Percentiles rank a stretch among this genome's conserved stretches.
Evolutionary conservation across 1,140 invertebrate species (phyloP).

Genomic region (Lineus longissimus): DNA sequence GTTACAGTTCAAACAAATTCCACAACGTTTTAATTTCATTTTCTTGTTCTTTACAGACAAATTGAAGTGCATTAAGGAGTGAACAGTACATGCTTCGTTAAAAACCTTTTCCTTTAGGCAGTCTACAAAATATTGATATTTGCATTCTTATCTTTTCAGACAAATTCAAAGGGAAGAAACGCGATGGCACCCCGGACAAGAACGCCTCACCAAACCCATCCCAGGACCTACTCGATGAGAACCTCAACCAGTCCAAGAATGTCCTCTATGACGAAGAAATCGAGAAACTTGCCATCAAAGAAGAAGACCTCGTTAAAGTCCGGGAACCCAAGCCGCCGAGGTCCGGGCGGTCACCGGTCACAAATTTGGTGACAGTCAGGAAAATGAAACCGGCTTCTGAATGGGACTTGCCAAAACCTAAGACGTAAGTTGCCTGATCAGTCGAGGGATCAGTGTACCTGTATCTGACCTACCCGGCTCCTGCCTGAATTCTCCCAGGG

Average conservation of each 20-base stretch:
- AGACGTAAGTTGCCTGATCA: constrained; percentile 29
- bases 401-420: constrained; percentile 34
- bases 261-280: constrained; percentile 50
- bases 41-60: constrained; percentile 19
- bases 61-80: no score
- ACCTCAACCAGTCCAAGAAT: constrained; percentile 26
- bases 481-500: no score
- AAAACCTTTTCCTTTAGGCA: no score
- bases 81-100: no score
- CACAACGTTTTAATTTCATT: no score
- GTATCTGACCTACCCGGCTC: no score
- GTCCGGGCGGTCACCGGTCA: constrained; percentile 13
- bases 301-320: constrained; percentile 45
- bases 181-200: constrained; percentile 47
- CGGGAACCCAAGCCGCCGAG: constrained; percentile 31
- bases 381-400: constrained; percentile 39
- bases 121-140: background rate
- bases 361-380: constrained; percentile 26
- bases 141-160: constrained; percentile 25
- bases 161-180: constrained; percentile 36
- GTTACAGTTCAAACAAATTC: no score
- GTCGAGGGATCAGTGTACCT: no score
- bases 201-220: constrained; percentile 29
- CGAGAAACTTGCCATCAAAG: constrained; percentile 44
- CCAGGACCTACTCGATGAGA: constrained; percentile 34